Evolutionary conservation across 2,888 invertebrate species (phyloP), one percentile per base, ranked within the genome.

Genomic region (Habroteleia sp.): DNA sequence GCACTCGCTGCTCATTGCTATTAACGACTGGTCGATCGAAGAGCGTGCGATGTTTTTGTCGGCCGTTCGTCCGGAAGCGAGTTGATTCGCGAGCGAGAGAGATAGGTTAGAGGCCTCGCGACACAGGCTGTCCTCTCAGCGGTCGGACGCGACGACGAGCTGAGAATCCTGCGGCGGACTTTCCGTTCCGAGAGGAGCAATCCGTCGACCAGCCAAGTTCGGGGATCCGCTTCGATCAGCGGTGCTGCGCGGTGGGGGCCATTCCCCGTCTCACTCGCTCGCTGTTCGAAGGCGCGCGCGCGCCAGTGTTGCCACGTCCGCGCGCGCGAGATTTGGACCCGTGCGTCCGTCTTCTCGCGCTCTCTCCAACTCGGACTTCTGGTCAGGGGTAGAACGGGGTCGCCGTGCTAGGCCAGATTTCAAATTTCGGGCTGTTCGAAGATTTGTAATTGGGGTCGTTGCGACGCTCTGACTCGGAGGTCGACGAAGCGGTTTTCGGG

Each of bases 11-110:
- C 48, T 50, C 68, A 60, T 58, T 58, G 50, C 44, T 41, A 27
- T 63, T 42, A 52, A 63, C 68, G 58, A 65, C 65, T 65, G 50
- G 58, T 50, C 68, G 68, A 68, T 58, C 50, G 50, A 42, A 58
- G 58, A 42, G 42, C 33, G 50, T 20, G 63, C 63, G 63, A 27
- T 44, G 44, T 35, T 44, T 44, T 54, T 29, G 44, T 52, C 41
- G 39, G 33, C 46, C 31, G 58, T 27, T 16, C 27, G 44, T 41
- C 56, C 33, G 56, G 8, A 16, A 29, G 11, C 1, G 7, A 58
- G 44, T 52, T 25, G 8, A 23, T 54, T 29, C 17, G 39, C 39
- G 56, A 39, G 6, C 10, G 56, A 56, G 29, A 25, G 20, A 16
- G 31, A 46, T 13, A 50, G 56, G 56, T 54, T 54, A 41, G 54